Evolutionary conservation across 2,113 vertebrate species (phyloP), one percentile per base, ranked within the genome.

Genomic region (Pedionomus torquatus): DNA sequence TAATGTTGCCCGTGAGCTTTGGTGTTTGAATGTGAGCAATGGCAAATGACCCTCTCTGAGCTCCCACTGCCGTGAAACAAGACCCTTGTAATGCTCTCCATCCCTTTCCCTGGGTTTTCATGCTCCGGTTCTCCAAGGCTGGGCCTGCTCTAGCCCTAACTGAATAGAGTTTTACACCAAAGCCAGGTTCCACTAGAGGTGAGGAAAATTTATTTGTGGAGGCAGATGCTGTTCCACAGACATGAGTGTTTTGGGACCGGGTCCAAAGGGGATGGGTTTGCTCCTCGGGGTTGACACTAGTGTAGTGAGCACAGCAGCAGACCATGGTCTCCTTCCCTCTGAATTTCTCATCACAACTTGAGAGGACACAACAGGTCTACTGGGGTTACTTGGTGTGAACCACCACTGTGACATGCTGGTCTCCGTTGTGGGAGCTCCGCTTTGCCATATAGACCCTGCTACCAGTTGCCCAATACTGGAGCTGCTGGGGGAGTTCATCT

Each of bases 331-430:
- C 77, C 44, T 69, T 26, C 24, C 26, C 43, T 55, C 60, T 3
- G 10, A 48, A 39, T 20, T 39, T 57, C 51, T 9, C 13, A 11
- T 57, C 64, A 7, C 30, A 28, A 5, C 16, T 33, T 17, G 55
- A 14, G 37, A 39, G 33, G 46, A 13, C 0, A 2, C 11, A 10
- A 1, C 0, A 4, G 69, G 2, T 43, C 68, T 84, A 41, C 31
- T 13, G 4, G 58, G 15, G 46, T 43, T 44, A 7, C 28, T 23
- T 5, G 2, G 16, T 1, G 3, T 23, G 60, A 94, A 39, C 33
- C 2, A 3, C 65, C 21, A 44, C 28, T 0, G 3, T 1, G 2
- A 17, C 8, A 1, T 5, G 35, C 31, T 43, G 7, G 5, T 33
- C 60, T 11, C 2, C 6, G 18, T 21, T 24, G 31, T 9, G 52